These are phyloP conservation scores for Andrena fulva DNA, from an alignment of 2,888 invertebrate genomes.

Conservation along the genomic window DNA sequence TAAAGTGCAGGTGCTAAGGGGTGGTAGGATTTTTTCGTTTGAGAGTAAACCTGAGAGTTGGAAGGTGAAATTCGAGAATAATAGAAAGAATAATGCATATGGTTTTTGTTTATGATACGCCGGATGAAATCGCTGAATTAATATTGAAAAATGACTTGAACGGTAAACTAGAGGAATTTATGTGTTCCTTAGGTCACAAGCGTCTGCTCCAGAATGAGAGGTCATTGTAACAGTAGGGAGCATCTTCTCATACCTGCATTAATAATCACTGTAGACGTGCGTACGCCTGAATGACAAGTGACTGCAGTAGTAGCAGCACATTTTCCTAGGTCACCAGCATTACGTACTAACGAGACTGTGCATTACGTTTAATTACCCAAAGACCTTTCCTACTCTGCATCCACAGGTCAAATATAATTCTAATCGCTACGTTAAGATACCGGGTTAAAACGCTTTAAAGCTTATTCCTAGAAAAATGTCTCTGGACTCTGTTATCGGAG, in stretches of 20 bases:
- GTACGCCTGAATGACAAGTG: background rate
- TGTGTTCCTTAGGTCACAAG: background rate
- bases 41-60: background rate
- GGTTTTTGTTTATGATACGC: background rate
- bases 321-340: background rate
- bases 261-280: background rate
- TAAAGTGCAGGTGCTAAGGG: too few relatives aligned
- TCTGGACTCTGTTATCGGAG: too few relatives aligned
- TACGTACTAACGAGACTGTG: background rate
- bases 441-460: background rate
- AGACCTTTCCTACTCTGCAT: background rate
- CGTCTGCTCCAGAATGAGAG: background rate
- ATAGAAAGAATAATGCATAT: background rate
- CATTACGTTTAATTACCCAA: background rate
- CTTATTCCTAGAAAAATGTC: background rate
- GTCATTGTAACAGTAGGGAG: background rate
- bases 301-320: too few relatives aligned
- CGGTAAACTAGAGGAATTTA: background rate
- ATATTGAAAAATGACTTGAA: background rate
- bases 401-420: background rate
- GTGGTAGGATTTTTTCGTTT: too few relatives aligned
- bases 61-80: background rate
- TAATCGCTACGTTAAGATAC: background rate
- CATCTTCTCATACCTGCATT: background rate
- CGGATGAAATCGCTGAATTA: background rate